A percentile compares a stretch with the other conserved stretches of the same genome.
Evolutionary conservation across 2,113 vertebrate species (phyloP).

Genomic region (Himantopus leucocephalus): DNA sequence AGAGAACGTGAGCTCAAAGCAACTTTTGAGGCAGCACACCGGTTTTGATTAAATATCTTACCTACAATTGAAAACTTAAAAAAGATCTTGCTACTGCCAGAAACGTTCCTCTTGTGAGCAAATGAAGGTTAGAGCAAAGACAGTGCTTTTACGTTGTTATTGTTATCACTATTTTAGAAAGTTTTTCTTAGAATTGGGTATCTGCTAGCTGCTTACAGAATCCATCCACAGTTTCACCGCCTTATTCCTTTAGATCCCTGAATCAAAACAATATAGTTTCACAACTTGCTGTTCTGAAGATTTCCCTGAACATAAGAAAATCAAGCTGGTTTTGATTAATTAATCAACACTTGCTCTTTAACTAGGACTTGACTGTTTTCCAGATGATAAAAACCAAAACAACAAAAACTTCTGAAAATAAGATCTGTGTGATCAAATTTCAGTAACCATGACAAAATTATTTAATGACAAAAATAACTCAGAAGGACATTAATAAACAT

Average conservation of each 20-base stretch:
- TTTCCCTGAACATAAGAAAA: slow-evolving; percentile 32
- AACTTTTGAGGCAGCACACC: background rate
- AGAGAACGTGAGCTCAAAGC: background rate
- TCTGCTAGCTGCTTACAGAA: background rate
- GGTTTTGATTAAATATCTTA: background rate
- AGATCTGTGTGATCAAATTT: background rate
- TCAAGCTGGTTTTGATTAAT: slow-evolving; percentile 19
- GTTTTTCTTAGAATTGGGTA: background rate
- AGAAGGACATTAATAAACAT: background rate
- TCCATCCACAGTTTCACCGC: background rate
- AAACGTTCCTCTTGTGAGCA: background rate
- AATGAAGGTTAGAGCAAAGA: background rate
- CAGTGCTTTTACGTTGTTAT: background rate
- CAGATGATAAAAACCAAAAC: background rate
- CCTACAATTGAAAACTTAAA: background rate
- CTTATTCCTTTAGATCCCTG: background rate
- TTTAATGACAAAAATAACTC: background rate
- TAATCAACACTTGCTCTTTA: slow-evolving; percentile 5
- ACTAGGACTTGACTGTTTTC: background rate
- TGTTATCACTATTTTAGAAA: background rate
- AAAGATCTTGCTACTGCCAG: background rate
- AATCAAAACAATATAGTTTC: background rate
- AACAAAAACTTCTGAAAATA: background rate
- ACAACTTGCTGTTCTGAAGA: background rate
- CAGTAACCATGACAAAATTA: background rate